Evolutionary conservation across 2,888 invertebrate genomes (phyloP), one percentile per base, ranked within the genome.

Genomic region (Yponomeuta evonymella): DNA sequence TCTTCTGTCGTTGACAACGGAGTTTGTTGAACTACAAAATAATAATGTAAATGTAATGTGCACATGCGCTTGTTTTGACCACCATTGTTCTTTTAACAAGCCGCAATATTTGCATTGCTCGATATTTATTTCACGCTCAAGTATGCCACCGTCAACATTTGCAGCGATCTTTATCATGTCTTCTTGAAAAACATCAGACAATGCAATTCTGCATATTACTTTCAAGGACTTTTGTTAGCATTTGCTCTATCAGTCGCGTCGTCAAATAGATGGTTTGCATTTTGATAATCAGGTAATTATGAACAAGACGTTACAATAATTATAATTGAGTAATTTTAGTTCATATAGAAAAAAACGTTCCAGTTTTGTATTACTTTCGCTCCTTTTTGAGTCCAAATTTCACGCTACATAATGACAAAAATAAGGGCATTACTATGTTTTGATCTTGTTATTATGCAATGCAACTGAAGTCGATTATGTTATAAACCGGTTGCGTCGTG

Each of bases 31-130:
- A 10, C 85, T 86, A 79, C 83, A 75, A 79, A 81, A 81, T 83
- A 23, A 23, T 23, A 23, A 87, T 87, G 85, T 84, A 85, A 86
- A 87, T 87, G 83, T 79, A 79, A 9, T 67, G 15, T 79, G 81
- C 82, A 81, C 79, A 48, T 23, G 67, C 79, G 81, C 82, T 80
- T 81, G 80, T 82, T 79, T 79, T 79, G 78, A 79, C 83, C 81
- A 86, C 86, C 86, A 85, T 86, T 88, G 82, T 83, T 80, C 81
- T 83, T 84, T 85, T 81, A 78, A 80, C 77, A 74, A 74, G 72
- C 69, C 75, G 73, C 70, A 73, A 73, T 73, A 76, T 79, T 76
- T 77, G 76, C 77, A 76, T 79, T 74, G 74, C 71, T 71, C 68
- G 65, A 70, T 72, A 73, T 15, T 23, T n/a, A 23, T 48, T 36